Evolutionary conservation across 1,140 invertebrate species (phyloP).

Genomic region (Drosophila takahashii): DNA sequence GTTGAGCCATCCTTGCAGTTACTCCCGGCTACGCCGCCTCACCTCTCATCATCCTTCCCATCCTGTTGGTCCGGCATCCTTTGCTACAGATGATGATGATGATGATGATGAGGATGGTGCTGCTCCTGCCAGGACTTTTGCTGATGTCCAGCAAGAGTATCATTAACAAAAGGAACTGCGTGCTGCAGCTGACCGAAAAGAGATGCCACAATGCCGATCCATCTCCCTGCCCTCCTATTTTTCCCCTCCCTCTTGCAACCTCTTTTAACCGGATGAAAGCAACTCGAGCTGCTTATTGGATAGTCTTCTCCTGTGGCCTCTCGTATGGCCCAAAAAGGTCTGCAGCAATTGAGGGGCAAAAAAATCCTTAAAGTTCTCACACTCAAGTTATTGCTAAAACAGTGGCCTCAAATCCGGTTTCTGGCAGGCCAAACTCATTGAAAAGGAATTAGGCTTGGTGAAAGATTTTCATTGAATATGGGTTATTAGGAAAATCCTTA

Average conservation of each 20-base stretch:
- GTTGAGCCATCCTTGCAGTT: conserved; percentile 41
- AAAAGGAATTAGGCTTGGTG: not conserved
- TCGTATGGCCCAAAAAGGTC: conserved; percentile 3
- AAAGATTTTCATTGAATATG: not conserved
- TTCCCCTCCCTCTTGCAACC: not conserved
- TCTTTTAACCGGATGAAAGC: conserved; percentile 41
- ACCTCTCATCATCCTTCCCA: conserved; percentile 9
- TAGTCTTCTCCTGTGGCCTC: conserved; percentile 21
- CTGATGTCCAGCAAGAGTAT: conserved; percentile 77
- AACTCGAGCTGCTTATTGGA: conserved; percentile 70
- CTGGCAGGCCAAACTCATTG: not conserved
- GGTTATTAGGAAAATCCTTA: not conserved
- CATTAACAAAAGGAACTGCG: conserved; percentile 81
- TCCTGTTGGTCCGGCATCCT: conserved; percentile 44
- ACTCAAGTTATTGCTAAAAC: conserved; percentile 36
- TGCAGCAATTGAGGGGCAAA: conserved; percentile 46
- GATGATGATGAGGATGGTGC: conserved; percentile 37
- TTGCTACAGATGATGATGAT: conserved; percentile 52
- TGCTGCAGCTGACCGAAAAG: conserved; percentile 66
- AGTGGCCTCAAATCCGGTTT: not conserved
- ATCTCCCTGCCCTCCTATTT: not conserved
- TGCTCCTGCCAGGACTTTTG: conserved; percentile 41
- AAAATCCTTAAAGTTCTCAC: conserved; percentile 41
- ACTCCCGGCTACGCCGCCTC: not conserved
- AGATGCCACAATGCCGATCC: conserved; percentile 29